phyloP scores from a whole-genome alignment of 2,888 invertebrate species.

The Brachypterus glaber region DNA sequence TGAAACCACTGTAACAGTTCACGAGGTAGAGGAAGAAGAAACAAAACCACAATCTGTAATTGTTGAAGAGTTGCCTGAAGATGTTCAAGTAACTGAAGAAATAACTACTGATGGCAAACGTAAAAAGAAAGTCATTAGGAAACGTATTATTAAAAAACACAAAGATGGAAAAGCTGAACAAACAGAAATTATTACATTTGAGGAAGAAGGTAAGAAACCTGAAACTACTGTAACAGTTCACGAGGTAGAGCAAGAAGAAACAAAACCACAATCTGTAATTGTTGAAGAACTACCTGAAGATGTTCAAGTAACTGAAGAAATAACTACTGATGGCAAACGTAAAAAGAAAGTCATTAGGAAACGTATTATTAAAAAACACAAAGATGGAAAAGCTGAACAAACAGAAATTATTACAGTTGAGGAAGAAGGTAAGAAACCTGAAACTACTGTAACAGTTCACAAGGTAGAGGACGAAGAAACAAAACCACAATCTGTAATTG shows the following conservation, averaged over 20 bases:
- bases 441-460: constrained; percentile 29
- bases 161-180: constrained; percentile 36
- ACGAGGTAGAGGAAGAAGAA: constrained; percentile 27
- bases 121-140: constrained; percentile 32
- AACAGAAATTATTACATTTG: constrained; percentile 24
- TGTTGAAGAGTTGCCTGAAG: constrained; percentile 19
- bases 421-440: constrained; percentile 32
- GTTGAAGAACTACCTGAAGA: constrained; percentile 36
- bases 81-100: constrained; percentile 26
- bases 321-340: constrained; percentile 20
- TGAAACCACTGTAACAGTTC: constrained; percentile 29
- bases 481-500: constrained; percentile 19
- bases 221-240: constrained; percentile 17
- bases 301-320: constrained; percentile 29
- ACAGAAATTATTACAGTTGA: constrained; percentile 34
- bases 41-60: no score
- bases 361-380: constrained; percentile 38
- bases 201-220: constrained; percentile 39
- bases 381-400: constrained; percentile 28
- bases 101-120: constrained; percentile 21
- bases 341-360: constrained; percentile 33
- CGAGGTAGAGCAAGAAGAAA: constrained; percentile 22
- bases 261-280: constrained; percentile 21
- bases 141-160: constrained; percentile 37
- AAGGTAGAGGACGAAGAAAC: constrained; percentile 19